Evolutionary conservation across 2,797 vertebrate genomes (phyloP), one percentile per base, ranked within the genome.

Genomic region (Xenopus petersii): DNA sequence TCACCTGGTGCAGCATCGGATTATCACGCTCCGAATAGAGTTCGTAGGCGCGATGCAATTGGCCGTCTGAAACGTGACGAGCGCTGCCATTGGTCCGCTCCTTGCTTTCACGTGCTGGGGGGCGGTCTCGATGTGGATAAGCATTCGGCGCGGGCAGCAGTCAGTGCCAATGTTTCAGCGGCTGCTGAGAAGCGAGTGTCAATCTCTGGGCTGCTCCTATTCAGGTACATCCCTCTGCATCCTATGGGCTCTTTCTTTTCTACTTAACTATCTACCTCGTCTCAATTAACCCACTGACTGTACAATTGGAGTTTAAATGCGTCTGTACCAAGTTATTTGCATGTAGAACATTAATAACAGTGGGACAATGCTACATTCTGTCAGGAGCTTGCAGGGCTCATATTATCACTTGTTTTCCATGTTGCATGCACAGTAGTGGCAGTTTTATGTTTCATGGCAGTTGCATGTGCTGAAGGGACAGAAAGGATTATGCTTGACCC

Each of bases 81-180:
- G 74, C 64, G 11, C 24, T 17, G 64, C 26, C 80, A 79, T 87
- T 85, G 88, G 85, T 26, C 16, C 17, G 1, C 4, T 5, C 10
- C 0, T 26, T 12, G 21, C 51, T 48, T 78, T 80, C 86, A 89
- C 86, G 87, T 84, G 88, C 48, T 56, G 80, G 16, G 26, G 64
- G 74, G 49, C n/a, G 16, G 81, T 73, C 70, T 64, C 0, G 24
- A 13, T 42, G 72, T 61, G 58, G 73, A 84, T 88, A 88, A 87
- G 69, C 33, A 0, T 73, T 16, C 36, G n/a, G 26, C 17, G 2
- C 67, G 5, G 4, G 21, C n/a, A 6, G 17, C 74, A 7, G 42
- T 58, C 61, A 0, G n/a, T 42, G 3, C 0, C 42, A 69, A 74
- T 60, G 10, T n/a, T 51, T 9, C 4, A 4, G 62, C 21, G 5